phyloP scores from a whole-genome alignment of 2,888 invertebrate genomes.

The Byasa hedistus region DNA sequence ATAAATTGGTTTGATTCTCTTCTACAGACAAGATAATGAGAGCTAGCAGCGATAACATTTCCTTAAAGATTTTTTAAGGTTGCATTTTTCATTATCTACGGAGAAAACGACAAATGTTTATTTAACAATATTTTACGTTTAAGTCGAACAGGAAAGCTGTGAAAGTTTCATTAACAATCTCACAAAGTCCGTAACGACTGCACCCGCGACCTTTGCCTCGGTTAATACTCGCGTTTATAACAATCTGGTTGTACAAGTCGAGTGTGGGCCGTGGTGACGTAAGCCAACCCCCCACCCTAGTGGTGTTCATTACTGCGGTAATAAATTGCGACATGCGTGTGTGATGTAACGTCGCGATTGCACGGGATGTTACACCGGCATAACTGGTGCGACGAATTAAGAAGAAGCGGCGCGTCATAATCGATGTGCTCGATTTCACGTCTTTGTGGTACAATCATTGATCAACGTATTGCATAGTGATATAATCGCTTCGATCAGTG shows the following conservation, averaged over 20 bases:
- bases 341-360: conserved; percentile 22
- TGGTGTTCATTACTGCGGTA: conserved; percentile 17
- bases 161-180: too few relatives aligned
- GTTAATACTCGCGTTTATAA: not conserved
- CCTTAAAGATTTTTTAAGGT: too few relatives aligned
- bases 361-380: conserved; percentile 6
- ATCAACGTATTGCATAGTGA: not conserved
- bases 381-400: conserved; percentile 2
- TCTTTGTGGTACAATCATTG: not conserved
- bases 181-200: not conserved
- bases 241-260: conserved; percentile 10
- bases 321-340: conserved; percentile 23
- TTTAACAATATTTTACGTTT: too few relatives aligned
- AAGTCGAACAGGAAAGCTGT: too few relatives aligned
- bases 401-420: conserved; percentile 4
- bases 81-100: too few relatives aligned
- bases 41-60: too few relatives aligned
- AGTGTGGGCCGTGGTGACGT: conserved; percentile 4
- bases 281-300: conserved; percentile 6
- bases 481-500: not conserved
- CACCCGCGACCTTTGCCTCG: not conserved
- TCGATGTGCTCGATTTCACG: conserved; percentile 6
- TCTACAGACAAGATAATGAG: too few relatives aligned
- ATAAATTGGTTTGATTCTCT: too few relatives aligned
- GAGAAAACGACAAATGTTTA: too few relatives aligned